These are phyloP conservation scores for Pelecanoides urinatrix DNA, from an alignment of 2,113 vertebrate species.

Conservation along the genomic window DNA sequence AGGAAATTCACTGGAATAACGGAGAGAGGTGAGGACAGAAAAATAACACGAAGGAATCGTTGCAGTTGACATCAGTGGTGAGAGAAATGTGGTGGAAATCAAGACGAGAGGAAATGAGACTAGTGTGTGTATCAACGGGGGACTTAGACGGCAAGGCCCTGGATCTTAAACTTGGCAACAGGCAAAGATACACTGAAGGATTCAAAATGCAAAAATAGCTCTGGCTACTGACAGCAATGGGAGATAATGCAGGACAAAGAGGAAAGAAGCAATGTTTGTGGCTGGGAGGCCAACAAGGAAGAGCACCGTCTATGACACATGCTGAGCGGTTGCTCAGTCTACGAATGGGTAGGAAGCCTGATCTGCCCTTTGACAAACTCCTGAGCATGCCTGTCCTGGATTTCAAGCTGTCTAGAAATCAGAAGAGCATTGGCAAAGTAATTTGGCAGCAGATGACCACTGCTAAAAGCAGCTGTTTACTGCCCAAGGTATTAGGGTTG, in stretches of 20 bases:
- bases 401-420: neutral
- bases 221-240: neutral
- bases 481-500: neutral
- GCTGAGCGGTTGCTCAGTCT: neutral
- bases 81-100: neutral
- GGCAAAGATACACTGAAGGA: neutral
- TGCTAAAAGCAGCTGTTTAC: neutral
- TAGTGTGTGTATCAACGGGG: neutral
- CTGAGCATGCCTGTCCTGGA: neutral
- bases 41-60: neutral
- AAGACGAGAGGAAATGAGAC: neutral
- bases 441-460: neutral
- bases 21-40: neutral
- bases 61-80: neutral
- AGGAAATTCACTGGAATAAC: neutral
- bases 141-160: neutral
- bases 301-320: rapidly evolving
- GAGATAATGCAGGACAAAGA: neutral
- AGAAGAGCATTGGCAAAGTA: neutral
- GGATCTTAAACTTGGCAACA: neutral
- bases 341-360: neutral
- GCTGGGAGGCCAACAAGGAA: neutral
- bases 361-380: neutral
- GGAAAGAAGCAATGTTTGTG: neutral
- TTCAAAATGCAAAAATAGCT: neutral